Base-by-base conservation (phyloP, 2,888 invertebrate genomes). In the Apoda limacodes region DNA sequence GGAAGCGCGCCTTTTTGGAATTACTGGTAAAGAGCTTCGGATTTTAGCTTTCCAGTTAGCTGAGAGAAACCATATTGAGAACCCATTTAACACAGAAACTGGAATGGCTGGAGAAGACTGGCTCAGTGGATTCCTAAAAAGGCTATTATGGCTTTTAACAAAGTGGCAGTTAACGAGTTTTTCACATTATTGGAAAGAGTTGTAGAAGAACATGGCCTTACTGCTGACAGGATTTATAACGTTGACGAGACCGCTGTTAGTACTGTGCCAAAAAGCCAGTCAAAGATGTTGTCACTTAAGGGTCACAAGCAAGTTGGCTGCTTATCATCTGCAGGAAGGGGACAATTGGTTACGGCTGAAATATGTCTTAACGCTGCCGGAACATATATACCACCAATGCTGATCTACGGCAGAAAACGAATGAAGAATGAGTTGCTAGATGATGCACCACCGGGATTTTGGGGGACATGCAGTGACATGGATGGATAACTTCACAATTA, bases 381-480 rank as follows among this genome's bases (percentile, higher is more conserved):
- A 7, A 30, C 32, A n/a, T 39, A 33, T 22, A 10, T 30, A 4
- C 34, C 34, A 21, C 49, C 49, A 9, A 24, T 37, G 32, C n/a
- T 36, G 5, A 34, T 35, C 9, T 10, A 35, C 54, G 50, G 53
- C 7, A 34, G 52, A 35, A 37, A 47, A 22, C 35, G 43, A 37
- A 44, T 44, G 43, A 51, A 50, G 19, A 40, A 28, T 9, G 43
- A 50, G 27, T 33, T 56, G 22, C 35, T 50, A 28, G 49, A 50
- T 37, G 45, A 42, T 19, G 50, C 49, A 27, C 50, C 51, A 28
- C 45, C 52, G 28, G 52, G 55, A 22, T 41, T 50, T 23, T 42
- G 39, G 28, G 43, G 35, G 28, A 45, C 34, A 26, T 50, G 43
- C 32, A 50, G 55, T 34, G 40, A 35, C 39, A 40, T 36, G 54